Conservation (phyloP, 2,888 invertebrate species). For the Latrodectus hesperus region DNA sequence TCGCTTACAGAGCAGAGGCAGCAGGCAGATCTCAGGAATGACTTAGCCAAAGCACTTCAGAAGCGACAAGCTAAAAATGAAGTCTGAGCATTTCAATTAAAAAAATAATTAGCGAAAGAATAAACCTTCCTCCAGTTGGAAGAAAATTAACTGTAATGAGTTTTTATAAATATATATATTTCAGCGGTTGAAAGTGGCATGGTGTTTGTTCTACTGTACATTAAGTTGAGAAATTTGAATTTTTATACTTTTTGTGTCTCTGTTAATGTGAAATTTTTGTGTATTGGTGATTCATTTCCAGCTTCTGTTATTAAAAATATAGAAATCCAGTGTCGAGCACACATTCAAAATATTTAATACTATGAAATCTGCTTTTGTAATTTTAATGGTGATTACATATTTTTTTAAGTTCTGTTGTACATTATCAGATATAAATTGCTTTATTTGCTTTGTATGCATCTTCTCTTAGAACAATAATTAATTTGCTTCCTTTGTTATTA, state of each 20-base stretch:
- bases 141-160: slow-evolving; percentile 16
- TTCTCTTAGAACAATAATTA: neutral
- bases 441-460: neutral
- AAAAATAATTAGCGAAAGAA: slow-evolving; percentile 38
- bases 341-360: slow-evolving; percentile 3
- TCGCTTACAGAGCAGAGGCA: slow-evolving; percentile 88
- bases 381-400: neutral
- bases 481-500: neutral
- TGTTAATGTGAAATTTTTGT: neutral
- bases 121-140: slow-evolving; percentile 13
- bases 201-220: slow-evolving; percentile 3
- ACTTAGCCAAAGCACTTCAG: slow-evolving; percentile 87
- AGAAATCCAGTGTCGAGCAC: neutral
- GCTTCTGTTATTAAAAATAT: neutral
- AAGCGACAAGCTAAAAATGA: slow-evolving; percentile 83
- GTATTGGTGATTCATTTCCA: neutral
- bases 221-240: neutral
- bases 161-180: slow-evolving; percentile 28
- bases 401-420: neutral
- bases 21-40: slow-evolving; percentile 88
- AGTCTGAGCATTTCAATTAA: slow-evolving; percentile 44
- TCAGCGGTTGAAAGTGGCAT: slow-evolving; percentile 8
- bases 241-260: neutral
- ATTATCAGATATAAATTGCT: neutral
- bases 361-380: slow-evolving; percentile 5